Percentiles rank a stretch among this genome's conserved stretches.
Evolutionary conservation across 1,140 invertebrate genomes (phyloP).

Genomic region (Scylla paramamosain): DNA sequence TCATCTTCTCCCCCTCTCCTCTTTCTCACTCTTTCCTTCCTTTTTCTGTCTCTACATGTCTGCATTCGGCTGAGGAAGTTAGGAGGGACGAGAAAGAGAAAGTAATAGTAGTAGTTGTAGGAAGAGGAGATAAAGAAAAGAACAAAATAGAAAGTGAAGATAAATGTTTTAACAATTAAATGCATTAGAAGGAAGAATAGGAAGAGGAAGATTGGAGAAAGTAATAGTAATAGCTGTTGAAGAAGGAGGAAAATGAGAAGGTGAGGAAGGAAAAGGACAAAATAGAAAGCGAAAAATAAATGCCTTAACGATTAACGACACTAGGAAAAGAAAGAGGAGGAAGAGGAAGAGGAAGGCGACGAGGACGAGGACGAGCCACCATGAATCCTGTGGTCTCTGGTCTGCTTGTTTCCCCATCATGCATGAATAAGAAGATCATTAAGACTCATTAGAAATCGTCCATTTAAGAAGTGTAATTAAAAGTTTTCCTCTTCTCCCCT

Average conservation of each 20-base stretch:
- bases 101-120: background rate
- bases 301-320: no score
- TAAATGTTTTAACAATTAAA: no score
- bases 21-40: background rate
- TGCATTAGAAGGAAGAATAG: no score
- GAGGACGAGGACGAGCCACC: constrained; percentile 21
- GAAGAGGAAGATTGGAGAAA: no score
- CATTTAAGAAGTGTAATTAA: constrained; percentile 74
- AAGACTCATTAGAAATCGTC: constrained; percentile 74
- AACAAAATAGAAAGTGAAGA: no score
- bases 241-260: no score
- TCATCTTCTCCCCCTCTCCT: background rate
- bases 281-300: no score
- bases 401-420: constrained; percentile 47
- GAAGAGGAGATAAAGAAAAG: no score
- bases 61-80: background rate
- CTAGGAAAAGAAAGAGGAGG: background rate
- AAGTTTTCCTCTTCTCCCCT: constrained; percentile 54
- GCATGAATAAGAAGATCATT: constrained; percentile 71
- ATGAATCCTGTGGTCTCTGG: background rate
- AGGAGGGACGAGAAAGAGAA: background rate
- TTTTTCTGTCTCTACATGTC: background rate
- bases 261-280: no score
- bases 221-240: no score
- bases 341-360: background rate